Percentiles rank a stretch among this genome's conserved stretches.
Evolutionary conservation across 2,113 vertebrate species (phyloP).

Genomic region (Gorilla gorilla): DNA sequence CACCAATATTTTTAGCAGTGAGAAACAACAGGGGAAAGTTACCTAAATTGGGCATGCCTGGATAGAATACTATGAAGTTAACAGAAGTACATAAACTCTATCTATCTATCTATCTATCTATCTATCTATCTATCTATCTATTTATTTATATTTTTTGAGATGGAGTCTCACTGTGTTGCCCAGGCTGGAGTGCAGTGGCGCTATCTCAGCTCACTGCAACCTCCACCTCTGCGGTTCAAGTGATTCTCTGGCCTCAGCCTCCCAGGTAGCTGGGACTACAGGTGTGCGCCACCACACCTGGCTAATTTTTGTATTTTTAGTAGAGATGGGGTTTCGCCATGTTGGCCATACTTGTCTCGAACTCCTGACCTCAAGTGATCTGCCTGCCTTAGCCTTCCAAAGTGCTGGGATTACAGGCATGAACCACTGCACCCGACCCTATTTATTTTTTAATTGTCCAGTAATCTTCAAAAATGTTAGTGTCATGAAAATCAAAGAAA

Average conservation of each 20-base stretch:
- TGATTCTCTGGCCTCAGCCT: no score
- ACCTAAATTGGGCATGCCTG: background rate
- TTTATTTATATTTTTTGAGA: background rate
- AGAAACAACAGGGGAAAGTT: background rate
- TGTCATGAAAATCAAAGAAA: background rate
- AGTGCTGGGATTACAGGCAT: background rate
- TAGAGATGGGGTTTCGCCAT: background rate
- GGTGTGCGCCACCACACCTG: no score
- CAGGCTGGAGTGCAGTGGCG: background rate
- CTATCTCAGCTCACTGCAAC: no score
- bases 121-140: background rate
- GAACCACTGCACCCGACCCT: background rate
- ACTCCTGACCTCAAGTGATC: background rate
- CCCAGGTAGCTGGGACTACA: no score
- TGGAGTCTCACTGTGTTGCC: background rate
- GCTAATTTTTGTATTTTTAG: background rate
- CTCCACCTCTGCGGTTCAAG: no score
- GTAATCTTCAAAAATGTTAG: conserved; percentile 27
- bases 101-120: background rate
- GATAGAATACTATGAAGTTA: background rate
- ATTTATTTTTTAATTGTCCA: background rate
- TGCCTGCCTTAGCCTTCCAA: background rate
- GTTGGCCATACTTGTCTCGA: background rate
- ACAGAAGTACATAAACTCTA: background rate
- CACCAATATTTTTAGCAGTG: conserved; percentile 20